Evolutionary conservation across 2,113 vertebrate genomes (phyloP), one percentile per base, ranked within the genome.

Genomic region (Pedetes capensis): DNA sequence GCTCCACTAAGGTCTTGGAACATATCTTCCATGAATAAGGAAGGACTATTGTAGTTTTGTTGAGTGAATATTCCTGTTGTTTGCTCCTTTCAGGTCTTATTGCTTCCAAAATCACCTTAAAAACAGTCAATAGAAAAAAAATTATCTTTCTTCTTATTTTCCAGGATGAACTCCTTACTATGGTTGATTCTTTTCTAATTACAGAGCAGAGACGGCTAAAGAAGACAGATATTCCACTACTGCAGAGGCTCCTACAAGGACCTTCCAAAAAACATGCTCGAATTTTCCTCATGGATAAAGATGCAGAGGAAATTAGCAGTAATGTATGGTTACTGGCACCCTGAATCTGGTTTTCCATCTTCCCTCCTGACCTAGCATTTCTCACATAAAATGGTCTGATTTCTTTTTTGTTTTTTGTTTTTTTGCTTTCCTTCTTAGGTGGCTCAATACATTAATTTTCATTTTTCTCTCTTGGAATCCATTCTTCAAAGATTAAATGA

Each of bases 241-340:
- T 99, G 98, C 99, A 99, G 89, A 99, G 99, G 23, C 97, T 99
- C 27, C 94, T 99, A 3, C 99, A 99, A 83, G 99, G 99, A 1
- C 99, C 99, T 6, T 99, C 99, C 0, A 98, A 99, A 92, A 98
- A 98, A 94, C 98, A 99, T 27, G 99, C 99, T 96, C 99, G 98
- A 93, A 98, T 99, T 81, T 99, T 99, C 83, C 98, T 99, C 91
- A 99, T 99, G 99, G 99, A 99, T 96, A 97, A 98, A 82, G 98
- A 99, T 0, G 98, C 98, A 93, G 98, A 99, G 86, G 99, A 99
- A 98, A 98, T 99, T 47, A 99, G 99, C 98, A 98, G 98, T 89
- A 99, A 99, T 57, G 99, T 99, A 98, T 2, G 99, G 97, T 32
- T 14, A 1, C 0, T 23, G 0, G 8, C 47, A 0, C 47, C 61